These are phyloP conservation scores for Bradypodion ventrale DNA, from an alignment of 2,797 vertebrate genomes.

Conservation along the genomic window DNA sequence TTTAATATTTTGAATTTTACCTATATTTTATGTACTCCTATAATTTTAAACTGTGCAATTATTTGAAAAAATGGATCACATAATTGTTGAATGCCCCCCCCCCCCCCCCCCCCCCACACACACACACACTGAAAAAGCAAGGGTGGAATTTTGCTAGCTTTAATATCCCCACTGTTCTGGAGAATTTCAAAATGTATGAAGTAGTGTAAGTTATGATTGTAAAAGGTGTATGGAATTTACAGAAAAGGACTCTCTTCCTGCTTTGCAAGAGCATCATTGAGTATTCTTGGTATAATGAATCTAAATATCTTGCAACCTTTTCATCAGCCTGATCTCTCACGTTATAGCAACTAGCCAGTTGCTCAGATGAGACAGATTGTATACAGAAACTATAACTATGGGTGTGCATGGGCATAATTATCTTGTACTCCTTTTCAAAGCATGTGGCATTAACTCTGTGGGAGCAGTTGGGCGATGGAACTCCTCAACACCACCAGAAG, in stretches of 20 bases:
- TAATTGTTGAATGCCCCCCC: too few species aligned
- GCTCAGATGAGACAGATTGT: background rate
- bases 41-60: too few species aligned
- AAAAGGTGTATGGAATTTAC: background rate
- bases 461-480: conserved; percentile 91
- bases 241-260: background rate
- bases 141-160: background rate
- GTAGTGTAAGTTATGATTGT: too few species aligned
- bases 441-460: conserved; percentile 92
- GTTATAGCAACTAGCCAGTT: background rate
- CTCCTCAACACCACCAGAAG: conserved; percentile 95
- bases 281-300: background rate
- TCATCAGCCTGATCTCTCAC: background rate
- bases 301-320: background rate
- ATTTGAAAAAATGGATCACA: too few species aligned
- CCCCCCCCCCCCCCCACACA: too few species aligned
- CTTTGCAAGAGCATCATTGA: background rate
- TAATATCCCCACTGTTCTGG: too few species aligned
- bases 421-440: conserved; percentile 72
- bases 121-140: too few species aligned
- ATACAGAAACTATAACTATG: background rate
- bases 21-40: too few species aligned
- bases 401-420: background rate
- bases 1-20: too few species aligned
- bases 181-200: background rate